Percentiles rank a stretch among this genome's conserved stretches.
Evolutionary conservation across 1,140 invertebrate genomes (phyloP).

Genomic region (Macrosteles quadrilineatus): DNA sequence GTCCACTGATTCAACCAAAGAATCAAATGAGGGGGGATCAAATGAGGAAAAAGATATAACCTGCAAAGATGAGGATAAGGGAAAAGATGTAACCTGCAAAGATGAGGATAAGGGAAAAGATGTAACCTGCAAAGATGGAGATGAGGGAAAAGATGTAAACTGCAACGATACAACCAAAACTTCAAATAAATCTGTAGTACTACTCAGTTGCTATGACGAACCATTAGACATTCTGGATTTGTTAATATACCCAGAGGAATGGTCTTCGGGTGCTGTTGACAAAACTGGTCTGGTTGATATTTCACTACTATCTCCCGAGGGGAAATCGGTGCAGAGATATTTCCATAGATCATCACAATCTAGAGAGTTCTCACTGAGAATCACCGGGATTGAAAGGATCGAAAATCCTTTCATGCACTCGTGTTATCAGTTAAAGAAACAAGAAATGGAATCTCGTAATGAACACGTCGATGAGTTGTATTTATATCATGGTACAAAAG

Average conservation of each 20-base stretch:
- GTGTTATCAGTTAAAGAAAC: neutral
- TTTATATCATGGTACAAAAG: conserved; percentile 1
- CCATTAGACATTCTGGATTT: neutral
- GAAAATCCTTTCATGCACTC: conserved; percentile 7
- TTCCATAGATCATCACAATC: neutral
- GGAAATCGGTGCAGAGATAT: neutral
- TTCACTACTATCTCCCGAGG: neutral
- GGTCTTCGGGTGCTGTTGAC: neutral
- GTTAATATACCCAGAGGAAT: neutral
- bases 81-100: too few species aligned
- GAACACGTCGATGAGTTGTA: neutral
- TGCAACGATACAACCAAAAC: neutral
- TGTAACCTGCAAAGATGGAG: neutral
- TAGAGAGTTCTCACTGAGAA: neutral
- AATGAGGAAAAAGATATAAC: too few species aligned
- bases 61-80: too few species aligned
- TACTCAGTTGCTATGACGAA: neutral
- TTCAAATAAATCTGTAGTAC: neutral
- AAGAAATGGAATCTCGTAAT: neutral
- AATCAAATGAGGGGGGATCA: too few species aligned
- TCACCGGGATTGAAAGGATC: neutral
- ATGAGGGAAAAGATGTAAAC: neutral
- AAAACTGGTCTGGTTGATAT: neutral
- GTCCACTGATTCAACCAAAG: too few species aligned
- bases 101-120: conserved; percentile 4